Conservation (phyloP, 2,113 vertebrate species). For the Chloropsis hardwickii region DNA sequence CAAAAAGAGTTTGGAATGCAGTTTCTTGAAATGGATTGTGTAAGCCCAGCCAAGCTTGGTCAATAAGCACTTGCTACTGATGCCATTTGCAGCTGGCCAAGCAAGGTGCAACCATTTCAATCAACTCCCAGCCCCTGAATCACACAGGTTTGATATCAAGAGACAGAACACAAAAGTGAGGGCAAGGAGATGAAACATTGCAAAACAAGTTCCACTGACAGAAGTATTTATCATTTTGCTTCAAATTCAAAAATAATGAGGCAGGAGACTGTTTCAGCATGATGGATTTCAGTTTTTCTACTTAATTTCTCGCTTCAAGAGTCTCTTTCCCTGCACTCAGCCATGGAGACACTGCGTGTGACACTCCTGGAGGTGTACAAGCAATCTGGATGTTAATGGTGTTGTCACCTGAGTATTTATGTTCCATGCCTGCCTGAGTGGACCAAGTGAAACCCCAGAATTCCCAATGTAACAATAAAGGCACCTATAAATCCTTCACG, state of each 20-base stretch:
- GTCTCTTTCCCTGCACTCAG: not conserved
- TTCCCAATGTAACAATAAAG: not conserved
- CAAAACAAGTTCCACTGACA: not conserved
- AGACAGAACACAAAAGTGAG: not conserved
- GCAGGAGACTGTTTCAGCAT: not conserved
- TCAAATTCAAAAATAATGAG: not conserved
- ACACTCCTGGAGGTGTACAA: not conserved
- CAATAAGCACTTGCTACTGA: not conserved
- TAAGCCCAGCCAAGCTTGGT: not conserved
- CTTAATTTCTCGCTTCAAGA: not conserved
- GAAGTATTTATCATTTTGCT: not conserved
- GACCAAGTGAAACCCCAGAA: not conserved
- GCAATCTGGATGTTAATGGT: not conserved
- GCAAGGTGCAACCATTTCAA: not conserved
- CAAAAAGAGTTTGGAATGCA: not conserved
- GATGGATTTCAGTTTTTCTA: not conserved
- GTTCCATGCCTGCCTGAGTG: not conserved
- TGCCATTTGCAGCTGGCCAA: not conserved
- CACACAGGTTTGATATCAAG: not conserved
- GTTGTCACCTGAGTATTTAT: not conserved
- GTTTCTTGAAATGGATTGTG: not conserved
- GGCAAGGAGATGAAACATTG: not conserved
- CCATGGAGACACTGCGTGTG: not conserved
- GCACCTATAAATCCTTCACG: not conserved
- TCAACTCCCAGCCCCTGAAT: not conserved